Conservation (phyloP, 1,140 invertebrate species). For the Ips typographus region DNA sequence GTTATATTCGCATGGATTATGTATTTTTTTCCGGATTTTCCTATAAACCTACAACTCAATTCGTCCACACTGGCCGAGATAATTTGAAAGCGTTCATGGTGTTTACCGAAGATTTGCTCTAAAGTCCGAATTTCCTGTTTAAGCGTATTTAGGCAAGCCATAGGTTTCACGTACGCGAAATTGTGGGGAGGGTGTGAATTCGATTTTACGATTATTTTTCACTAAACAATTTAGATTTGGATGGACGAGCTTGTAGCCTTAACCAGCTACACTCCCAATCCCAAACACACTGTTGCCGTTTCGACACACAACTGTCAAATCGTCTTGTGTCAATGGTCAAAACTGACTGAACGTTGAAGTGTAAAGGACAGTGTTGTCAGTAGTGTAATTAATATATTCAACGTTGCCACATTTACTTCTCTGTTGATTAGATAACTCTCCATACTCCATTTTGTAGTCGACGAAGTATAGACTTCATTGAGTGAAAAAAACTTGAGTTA, state of each 20-base stretch:
- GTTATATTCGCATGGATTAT: slow-evolving; percentile 98
- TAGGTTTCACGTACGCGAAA: slow-evolving; percentile 54
- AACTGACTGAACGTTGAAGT: too few species aligned
- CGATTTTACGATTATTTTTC: not conserved
- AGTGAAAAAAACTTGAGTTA: too few species aligned
- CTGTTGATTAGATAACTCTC: too few species aligned
- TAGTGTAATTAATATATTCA: too few species aligned
- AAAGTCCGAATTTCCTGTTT: slow-evolving; percentile 97
- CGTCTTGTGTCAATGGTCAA: not conserved
- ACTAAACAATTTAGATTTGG: not conserved
- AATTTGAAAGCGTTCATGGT: slow-evolving; percentile 96
- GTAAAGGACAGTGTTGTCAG: too few species aligned
- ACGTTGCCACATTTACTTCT: too few species aligned
- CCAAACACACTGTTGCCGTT: not conserved
- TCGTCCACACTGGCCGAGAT: slow-evolving; percentile 97
- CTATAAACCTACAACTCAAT: slow-evolving; percentile 94
- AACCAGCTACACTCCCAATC: not conserved
- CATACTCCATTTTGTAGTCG: too few species aligned
- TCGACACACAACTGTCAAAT: not conserved
- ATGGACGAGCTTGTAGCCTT: not conserved
- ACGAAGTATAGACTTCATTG: too few species aligned
- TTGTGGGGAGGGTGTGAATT: slow-evolving; percentile 25
- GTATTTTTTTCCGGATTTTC: slow-evolving; percentile 90
- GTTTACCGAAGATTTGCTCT: slow-evolving; percentile 92
- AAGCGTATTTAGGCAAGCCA: slow-evolving; percentile 97